Conservation (phyloP, 2,888 invertebrate genomes). For the Orthosia incerta region DNA sequence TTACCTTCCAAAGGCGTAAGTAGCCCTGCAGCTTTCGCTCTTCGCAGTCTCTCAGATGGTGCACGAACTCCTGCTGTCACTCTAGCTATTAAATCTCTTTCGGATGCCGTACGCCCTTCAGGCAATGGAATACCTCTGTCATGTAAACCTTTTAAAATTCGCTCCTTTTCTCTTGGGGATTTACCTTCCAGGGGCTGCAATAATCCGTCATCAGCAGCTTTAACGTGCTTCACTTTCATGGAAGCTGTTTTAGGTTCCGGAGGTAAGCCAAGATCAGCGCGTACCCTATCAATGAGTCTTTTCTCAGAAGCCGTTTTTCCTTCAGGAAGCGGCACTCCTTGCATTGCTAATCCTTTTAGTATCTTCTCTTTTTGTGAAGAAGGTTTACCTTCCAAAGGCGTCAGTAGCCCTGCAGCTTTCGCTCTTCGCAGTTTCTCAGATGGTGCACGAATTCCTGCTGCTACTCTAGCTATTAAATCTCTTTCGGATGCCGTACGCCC, state of each 20-base stretch:
- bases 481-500: neutral
- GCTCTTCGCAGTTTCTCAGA: slow-evolving; percentile 1
- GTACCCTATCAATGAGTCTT: neutral
- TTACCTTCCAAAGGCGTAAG: slow-evolving; percentile 3
- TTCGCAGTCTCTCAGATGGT: slow-evolving; percentile 4
- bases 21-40: slow-evolving; percentile 1
- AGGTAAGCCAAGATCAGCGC: neutral
- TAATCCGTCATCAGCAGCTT: neutral
- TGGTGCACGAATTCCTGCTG: neutral
- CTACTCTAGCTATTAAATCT: neutral
- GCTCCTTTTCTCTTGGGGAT: neutral
- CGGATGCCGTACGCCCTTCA: slow-evolving; percentile 3
- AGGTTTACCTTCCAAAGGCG: slow-evolving; percentile 2
- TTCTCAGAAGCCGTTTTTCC: neutral
- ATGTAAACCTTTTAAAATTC: slow-evolving; percentile 5
- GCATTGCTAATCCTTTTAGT: slow-evolving; percentile 1
- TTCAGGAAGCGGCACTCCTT: slow-evolving; percentile 9
- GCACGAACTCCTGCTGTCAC: neutral
- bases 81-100: neutral
- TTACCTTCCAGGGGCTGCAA: neutral
- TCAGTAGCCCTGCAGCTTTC: neutral
- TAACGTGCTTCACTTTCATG: neutral
- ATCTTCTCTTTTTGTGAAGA: neutral
- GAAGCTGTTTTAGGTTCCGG: slow-evolving; percentile 1
- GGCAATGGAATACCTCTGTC: slow-evolving; percentile 4